These are phyloP conservation scores for Schizothorax lantsangensis DNA, from an alignment of 2,797 vertebrate genomes.

Conservation along the genomic window DNA sequence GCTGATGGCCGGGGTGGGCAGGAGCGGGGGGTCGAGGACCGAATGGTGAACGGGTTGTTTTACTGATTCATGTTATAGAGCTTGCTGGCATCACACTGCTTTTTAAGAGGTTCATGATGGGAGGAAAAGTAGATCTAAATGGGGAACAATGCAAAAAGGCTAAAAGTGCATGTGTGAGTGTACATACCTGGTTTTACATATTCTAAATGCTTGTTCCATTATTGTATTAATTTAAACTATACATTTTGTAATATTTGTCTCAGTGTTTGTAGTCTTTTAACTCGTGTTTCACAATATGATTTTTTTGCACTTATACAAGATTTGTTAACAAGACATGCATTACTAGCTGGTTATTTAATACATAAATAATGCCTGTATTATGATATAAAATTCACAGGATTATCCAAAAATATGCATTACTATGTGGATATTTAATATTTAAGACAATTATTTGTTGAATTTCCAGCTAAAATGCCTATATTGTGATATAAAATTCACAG, in stretches of 20 bases:
- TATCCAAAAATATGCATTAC: background rate
- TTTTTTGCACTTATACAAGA: background rate
- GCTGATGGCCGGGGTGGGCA: conserved; percentile 43
- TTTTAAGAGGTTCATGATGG: conserved; percentile 39
- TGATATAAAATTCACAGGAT: background rate
- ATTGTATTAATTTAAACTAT: background rate
- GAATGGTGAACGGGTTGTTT: conserved; percentile 48
- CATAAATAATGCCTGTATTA: too few species aligned
- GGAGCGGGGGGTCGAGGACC: conserved; percentile 19
- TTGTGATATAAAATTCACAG: background rate
- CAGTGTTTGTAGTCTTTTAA: background rate
- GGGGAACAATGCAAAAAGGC: conserved; percentile 1
- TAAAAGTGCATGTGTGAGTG: conserved; percentile 27
- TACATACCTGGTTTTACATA: background rate
- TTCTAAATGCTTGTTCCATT: background rate
- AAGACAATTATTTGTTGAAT: background rate
- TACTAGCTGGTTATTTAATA: too few species aligned
- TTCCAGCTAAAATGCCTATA: background rate
- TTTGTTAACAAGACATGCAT: too few species aligned
- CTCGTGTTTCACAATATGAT: background rate
- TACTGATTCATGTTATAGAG: conserved; percentile 36
- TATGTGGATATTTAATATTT: background rate
- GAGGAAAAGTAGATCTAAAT: conserved; percentile 15
- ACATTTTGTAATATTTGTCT: too few species aligned
- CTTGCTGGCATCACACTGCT: conserved; percentile 38